These are phyloP conservation scores for Vollenhovia emeryi DNA, from an alignment of 1,140 invertebrate species.

Conservation along the genomic window DNA sequence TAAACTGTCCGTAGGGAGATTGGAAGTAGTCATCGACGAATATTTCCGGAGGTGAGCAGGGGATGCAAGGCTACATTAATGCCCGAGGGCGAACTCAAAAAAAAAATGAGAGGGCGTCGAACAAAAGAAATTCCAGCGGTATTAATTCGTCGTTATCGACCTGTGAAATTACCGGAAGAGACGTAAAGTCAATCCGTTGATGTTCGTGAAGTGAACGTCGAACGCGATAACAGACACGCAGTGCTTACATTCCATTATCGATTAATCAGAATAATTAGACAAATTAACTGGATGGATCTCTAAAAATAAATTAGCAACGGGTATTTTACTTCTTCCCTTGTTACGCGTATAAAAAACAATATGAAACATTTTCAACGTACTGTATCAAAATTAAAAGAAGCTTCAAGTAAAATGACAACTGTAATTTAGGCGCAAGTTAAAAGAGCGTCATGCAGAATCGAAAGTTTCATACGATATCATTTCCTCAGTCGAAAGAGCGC, in stretches of 20 bases:
- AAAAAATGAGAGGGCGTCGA: slow-evolving; percentile 11
- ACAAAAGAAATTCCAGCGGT: slow-evolving; percentile 67
- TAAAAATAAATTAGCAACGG: not conserved
- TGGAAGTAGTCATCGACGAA: slow-evolving; percentile 32
- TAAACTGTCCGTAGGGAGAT: not conserved
- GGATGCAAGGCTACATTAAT: slow-evolving; percentile 39
- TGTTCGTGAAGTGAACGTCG: not conserved
- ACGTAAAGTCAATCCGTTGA: slow-evolving; percentile 40
- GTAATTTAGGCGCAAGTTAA: not conserved
- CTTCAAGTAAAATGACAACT: not conserved
- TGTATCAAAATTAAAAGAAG: not conserved
- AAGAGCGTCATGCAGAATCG: not conserved
- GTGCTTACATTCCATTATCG: not conserved
- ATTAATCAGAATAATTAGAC: slow-evolving; percentile 1
- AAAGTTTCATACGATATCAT: not conserved
- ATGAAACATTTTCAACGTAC: not conserved
- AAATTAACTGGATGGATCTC: not conserved
- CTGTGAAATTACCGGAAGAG: slow-evolving; percentile 72
- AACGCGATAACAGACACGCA: not conserved
- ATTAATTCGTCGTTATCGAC: slow-evolving; percentile 66
- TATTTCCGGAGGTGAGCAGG: slow-evolving; percentile 37
- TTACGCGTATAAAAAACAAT: not conserved
- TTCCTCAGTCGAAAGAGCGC: not conserved
- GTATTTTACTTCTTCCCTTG: not conserved
- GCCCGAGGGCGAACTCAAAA: slow-evolving; percentile 20